Conservation (phyloP, 1,140 invertebrate genomes). For the Anastrepha obliqua region DNA sequence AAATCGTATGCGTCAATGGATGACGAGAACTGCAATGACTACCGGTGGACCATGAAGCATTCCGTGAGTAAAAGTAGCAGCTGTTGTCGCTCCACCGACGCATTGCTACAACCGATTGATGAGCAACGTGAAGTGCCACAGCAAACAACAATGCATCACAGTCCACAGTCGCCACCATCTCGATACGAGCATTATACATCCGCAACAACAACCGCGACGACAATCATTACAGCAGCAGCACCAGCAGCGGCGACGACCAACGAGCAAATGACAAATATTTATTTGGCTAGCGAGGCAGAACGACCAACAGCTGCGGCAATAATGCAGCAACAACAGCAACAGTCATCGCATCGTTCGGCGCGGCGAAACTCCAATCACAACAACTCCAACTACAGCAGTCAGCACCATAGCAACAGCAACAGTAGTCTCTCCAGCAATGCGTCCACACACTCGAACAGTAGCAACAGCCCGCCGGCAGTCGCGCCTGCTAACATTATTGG, state of each 20-base stretch:
- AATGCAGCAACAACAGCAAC: slow-evolving; percentile 58
- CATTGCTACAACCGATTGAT: slow-evolving; percentile 62
- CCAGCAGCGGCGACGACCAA: neutral
- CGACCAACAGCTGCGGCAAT: slow-evolving; percentile 53
- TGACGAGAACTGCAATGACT: slow-evolving; percentile 71
- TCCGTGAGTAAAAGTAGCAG: slow-evolving; percentile 66
- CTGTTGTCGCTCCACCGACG: slow-evolving; percentile 71
- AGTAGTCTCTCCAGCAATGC: slow-evolving; percentile 68
- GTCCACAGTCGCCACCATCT: neutral
- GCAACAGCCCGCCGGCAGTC: slow-evolving; percentile 10
- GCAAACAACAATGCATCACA: neutral
- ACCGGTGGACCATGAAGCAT: slow-evolving; percentile 71
- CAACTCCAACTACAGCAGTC: slow-evolving; percentile 64
- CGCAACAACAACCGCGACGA: slow-evolving; percentile 51
- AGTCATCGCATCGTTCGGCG: neutral
- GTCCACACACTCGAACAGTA: slow-evolving; percentile 60
- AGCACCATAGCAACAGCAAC: slow-evolving; percentile 56
- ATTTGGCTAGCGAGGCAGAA: neutral
- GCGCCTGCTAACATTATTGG: neutral
- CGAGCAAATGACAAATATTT: neutral
- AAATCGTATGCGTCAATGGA: slow-evolving; percentile 59
- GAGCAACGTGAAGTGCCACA: slow-evolving; percentile 55
- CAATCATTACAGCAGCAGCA: slow-evolving; percentile 48
- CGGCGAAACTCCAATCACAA: slow-evolving; percentile 2
- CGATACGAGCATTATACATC: slow-evolving; percentile 7